phyloP scores from a whole-genome alignment of 2,113 vertebrate genomes.

The Osmerus mordax region DNA sequence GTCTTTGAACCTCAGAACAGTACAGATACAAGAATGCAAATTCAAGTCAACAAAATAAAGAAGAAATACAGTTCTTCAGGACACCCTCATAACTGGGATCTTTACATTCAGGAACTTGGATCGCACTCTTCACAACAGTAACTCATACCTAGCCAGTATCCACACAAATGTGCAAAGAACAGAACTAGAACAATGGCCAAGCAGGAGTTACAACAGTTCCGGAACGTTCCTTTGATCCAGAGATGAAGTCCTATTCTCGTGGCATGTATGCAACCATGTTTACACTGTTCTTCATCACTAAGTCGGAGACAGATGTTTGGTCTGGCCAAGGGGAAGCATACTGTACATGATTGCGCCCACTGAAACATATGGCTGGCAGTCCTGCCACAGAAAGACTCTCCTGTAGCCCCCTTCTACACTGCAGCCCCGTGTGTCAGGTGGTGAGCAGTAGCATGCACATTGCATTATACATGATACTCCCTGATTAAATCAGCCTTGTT shows the following conservation, averaged over 20 bases:
- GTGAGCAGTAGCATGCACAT: background rate
- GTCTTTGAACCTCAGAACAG: conserved; percentile 21
- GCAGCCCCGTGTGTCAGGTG: no score
- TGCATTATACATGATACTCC: conserved; percentile 36
- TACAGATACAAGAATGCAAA: background rate
- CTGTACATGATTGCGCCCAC: background rate
- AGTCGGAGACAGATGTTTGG: conserved; percentile 42
- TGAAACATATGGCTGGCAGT: conserved; percentile 56
- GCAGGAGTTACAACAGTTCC: conserved; percentile 11
- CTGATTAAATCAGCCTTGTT: conserved; percentile 43
- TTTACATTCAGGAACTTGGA: no score
- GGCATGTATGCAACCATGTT: conserved; percentile 48
- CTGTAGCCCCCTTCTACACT: no score
- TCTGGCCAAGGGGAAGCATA: conserved; percentile 15
- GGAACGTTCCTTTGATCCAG: conserved; percentile 35
- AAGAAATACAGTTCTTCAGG: no score
- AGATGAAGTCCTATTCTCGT: conserved; percentile 38
- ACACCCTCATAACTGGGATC: no score
- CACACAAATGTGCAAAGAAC: background rate
- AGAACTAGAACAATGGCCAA: conserved; percentile 32
- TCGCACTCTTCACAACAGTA: no score
- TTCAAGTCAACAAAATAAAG: no score
- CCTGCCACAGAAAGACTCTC: background rate
- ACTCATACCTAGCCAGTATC: no score
- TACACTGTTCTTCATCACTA: conserved; percentile 43